Percentiles rank a stretch among this genome's conserved stretches.
Evolutionary conservation across 2,113 vertebrate genomes (phyloP).

Genomic region (Microtus ochrogaster): DNA sequence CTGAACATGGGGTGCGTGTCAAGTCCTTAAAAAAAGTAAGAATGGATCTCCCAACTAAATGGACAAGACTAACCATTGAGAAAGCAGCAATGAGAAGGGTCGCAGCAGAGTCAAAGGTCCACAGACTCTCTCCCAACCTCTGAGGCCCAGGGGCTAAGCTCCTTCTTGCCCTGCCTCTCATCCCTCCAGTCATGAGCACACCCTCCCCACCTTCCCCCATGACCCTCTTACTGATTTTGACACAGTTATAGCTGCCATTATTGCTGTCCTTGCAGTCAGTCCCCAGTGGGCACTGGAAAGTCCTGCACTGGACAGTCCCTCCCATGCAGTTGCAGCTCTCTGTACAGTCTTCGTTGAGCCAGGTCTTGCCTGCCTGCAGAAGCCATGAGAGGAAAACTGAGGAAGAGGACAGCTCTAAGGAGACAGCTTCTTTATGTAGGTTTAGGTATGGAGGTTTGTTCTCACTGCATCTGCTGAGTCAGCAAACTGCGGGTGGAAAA

Average conservation of each 20-base stretch:
- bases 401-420: neutral
- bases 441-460: no score
- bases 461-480: neutral
- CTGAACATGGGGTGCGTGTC: neutral
- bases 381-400: neutral
- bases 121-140: neutral
- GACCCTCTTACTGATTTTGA: constrained; percentile 83
- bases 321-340: constrained; percentile 85
- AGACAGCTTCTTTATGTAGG: neutral
- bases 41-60: neutral
- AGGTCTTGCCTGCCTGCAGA: constrained; percentile 87
- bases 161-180: neutral
- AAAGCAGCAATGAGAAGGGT: neutral
- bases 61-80: neutral
- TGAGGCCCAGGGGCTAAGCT: neutral
- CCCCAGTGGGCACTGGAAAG: constrained; percentile 82
- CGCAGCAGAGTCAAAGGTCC: neutral
- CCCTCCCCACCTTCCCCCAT: no score
- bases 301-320: constrained; percentile 80
- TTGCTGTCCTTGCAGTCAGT: constrained; percentile 84
- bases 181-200: neutral
- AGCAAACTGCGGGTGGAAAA: neutral
- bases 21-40: neutral
- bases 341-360: constrained; percentile 85
- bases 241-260: constrained; percentile 52